Evolutionary conservation across 2,113 vertebrate species (phyloP).

Genomic region (Bubalus kerabau): DNA sequence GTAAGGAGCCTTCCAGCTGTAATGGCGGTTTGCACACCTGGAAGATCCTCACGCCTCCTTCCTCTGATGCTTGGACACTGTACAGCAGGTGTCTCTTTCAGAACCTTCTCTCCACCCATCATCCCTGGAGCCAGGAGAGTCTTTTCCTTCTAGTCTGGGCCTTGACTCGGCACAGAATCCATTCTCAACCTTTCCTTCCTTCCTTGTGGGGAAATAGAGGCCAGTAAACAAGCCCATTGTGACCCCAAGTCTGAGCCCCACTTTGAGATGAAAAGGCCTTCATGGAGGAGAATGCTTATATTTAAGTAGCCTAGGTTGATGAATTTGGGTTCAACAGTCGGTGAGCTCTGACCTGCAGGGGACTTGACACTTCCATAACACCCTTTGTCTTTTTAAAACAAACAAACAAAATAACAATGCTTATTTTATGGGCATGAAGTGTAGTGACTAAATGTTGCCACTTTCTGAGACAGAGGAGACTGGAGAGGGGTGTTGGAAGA

Average conservation of each 20-base stretch:
- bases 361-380: background rate
- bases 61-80: background rate
- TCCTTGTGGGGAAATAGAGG: background rate
- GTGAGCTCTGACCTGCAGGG: background rate
- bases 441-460: background rate
- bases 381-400: background rate
- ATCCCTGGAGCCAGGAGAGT: background rate
- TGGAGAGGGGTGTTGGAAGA: too few species aligned
- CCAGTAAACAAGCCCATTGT: accelerated
- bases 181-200: background rate
- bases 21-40: accelerated
- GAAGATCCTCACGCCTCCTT: background rate
- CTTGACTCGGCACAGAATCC: background rate
- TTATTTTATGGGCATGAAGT: background rate
- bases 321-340: background rate
- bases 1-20: too few species aligned
- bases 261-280: accelerated
- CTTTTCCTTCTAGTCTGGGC: background rate
- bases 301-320: background rate
- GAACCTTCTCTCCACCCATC: background rate
- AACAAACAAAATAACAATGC: background rate
- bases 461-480: background rate
- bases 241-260: accelerated
- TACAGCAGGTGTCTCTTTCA: too few species aligned
- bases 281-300: background rate